phyloP scores from a whole-genome alignment of 1,140 invertebrate species.

The Theocolax elegans region DNA sequence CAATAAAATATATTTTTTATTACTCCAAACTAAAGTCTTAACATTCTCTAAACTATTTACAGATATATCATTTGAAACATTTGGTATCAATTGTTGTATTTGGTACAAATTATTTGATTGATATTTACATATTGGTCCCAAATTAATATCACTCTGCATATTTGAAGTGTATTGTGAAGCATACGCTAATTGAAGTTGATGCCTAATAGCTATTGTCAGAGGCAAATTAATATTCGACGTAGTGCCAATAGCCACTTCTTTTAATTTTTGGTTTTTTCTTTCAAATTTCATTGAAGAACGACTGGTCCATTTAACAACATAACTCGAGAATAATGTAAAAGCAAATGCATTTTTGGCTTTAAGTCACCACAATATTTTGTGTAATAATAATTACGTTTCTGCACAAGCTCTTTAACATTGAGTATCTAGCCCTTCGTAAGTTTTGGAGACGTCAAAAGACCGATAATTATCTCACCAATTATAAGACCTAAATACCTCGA shows the following conservation, averaged over 20 bases:
- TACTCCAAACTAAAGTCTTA: too few relatives aligned
- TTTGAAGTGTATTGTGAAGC: not conserved
- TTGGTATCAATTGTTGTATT: too few relatives aligned
- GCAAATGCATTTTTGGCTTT: constrained; percentile 40
- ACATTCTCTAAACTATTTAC: too few relatives aligned
- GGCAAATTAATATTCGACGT: constrained; percentile 38
- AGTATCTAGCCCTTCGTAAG: constrained; percentile 19
- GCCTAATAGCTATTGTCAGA: constrained; percentile 42
- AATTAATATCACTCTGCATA: not conserved
- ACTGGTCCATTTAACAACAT: constrained; percentile 33
- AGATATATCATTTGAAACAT: too few relatives aligned
- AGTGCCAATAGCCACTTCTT: constrained; percentile 37
- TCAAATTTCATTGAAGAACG: constrained; percentile 32
- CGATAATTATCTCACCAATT: constrained; percentile 36
- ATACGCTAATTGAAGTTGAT: constrained; percentile 44
- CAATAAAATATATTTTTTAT: too few relatives aligned
- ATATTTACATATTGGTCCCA: too few relatives aligned
- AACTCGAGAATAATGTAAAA: constrained; percentile 34
- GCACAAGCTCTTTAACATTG: constrained; percentile 22
- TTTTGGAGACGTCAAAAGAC: constrained; percentile 19
- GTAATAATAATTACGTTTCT: constrained; percentile 24
- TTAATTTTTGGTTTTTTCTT: constrained; percentile 41
- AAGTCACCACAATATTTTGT: constrained; percentile 29
- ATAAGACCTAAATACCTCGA: constrained; percentile 34
- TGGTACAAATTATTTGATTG: too few relatives aligned